phyloP scores from a whole-genome alignment of 2,797 vertebrate species.

The Myotis planiceps region DNA sequence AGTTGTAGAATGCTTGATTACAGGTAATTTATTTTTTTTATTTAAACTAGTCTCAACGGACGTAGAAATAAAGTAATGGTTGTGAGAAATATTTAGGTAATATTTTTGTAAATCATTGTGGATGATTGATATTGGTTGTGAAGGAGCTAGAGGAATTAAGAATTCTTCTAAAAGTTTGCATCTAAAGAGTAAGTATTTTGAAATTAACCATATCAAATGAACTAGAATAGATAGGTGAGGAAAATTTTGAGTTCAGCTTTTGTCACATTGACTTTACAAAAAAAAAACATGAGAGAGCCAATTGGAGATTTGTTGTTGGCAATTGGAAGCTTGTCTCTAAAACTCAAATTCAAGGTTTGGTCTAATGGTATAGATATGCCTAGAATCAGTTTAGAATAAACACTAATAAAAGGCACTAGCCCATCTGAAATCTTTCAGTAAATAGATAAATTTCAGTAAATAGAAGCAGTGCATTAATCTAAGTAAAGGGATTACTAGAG shows the following conservation, averaged over 20 bases:
- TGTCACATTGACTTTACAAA: neutral
- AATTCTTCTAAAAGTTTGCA: neutral
- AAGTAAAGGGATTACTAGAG: neutral
- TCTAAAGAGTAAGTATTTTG: neutral
- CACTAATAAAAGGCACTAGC: neutral
- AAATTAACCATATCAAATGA: neutral
- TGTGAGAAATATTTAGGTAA: neutral
- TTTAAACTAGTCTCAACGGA: neutral
- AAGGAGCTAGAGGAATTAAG: neutral
- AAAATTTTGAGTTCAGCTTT: neutral
- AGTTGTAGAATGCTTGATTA: neutral
- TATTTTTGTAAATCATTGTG: neutral
- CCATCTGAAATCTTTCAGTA: neutral
- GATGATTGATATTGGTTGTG: neutral
- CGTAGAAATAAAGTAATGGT: neutral
- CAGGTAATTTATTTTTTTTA: neutral
- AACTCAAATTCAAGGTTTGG: neutral
- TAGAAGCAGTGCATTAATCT: neutral
- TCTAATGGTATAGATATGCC: neutral
- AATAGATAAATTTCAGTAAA: neutral
- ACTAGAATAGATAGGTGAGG: neutral
- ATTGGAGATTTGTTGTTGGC: neutral
- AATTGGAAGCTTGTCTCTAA: neutral
- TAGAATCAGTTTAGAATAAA: neutral
- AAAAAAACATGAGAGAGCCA: neutral